These are phyloP conservation scores for Pseudochirops cupreus DNA, from an alignment of 2,797 vertebrate genomes.

Conservation along the genomic window DNA sequence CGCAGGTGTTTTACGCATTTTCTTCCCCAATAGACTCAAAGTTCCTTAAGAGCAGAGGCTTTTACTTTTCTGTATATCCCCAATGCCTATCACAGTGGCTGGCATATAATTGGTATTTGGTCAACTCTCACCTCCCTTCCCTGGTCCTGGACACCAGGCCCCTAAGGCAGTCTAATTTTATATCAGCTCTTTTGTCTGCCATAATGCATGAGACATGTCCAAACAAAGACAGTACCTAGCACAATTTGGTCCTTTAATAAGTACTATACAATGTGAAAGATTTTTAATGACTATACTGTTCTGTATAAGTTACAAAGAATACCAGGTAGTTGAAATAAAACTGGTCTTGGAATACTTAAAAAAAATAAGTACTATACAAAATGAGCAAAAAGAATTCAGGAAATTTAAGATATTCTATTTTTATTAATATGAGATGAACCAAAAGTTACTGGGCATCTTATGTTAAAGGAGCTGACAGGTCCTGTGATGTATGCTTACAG, in stretches of 20 bases:
- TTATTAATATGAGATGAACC: neutral
- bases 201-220: neutral
- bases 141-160: neutral
- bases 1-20: too few relatives aligned
- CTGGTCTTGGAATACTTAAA: too few relatives aligned
- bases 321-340: too few relatives aligned
- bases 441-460: neutral
- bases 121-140: neutral
- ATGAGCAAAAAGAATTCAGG: too few relatives aligned
- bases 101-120: neutral
- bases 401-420: neutral
- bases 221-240: neutral
- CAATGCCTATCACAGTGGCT: neutral
- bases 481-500: neutral
- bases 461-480: neutral
- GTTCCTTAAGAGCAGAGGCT: neutral
- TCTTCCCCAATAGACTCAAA: neutral
- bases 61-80: neutral
- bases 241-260: neutral
- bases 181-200: neutral
- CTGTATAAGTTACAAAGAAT: too few relatives aligned
- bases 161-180: neutral
- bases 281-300: too few relatives aligned
- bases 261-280: neutral
- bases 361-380: neutral